These are phyloP conservation scores for Apis laboriosa DNA, from an alignment of 1,140 invertebrate species.

Conservation along the genomic window DNA sequence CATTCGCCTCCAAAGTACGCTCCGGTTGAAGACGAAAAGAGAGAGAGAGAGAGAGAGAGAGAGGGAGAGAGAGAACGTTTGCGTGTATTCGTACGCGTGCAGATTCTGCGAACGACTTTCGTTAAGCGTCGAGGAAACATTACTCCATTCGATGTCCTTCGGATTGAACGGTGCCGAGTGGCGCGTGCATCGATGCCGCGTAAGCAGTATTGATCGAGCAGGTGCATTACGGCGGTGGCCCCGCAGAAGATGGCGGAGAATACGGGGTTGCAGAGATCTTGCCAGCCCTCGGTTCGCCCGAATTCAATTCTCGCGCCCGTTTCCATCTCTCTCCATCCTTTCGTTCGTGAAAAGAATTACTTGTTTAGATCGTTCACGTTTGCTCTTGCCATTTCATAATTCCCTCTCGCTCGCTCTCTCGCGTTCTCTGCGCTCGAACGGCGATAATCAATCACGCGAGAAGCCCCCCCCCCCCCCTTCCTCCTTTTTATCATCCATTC, in stretches of 20 bases:
- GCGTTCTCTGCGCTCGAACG: too few relatives aligned
- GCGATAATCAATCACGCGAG: too few relatives aligned
- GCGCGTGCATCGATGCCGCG: slow-evolving; percentile 65
- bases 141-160: slow-evolving; percentile 23
- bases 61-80: too few relatives aligned
- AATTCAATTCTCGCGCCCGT: background rate
- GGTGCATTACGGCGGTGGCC: slow-evolving; percentile 65
- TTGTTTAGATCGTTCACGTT: too few relatives aligned
- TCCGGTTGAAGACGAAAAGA: background rate
- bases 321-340: background rate
- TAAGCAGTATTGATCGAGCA: slow-evolving; percentile 73
- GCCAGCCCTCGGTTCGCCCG: slow-evolving; percentile 56
- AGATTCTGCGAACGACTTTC: background rate
- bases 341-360: too few relatives aligned
- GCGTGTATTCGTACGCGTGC: too few relatives aligned
- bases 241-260: slow-evolving; percentile 58
- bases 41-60: too few relatives aligned
- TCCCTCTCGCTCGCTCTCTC: too few relatives aligned
- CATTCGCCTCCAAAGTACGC: background rate
- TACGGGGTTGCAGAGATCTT: slow-evolving; percentile 62
- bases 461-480: too few relatives aligned
- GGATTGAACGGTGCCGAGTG: slow-evolving; percentile 57
- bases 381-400: too few relatives aligned
- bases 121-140: background rate
- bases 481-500: too few relatives aligned